A percentile compares a stretch with the other conserved stretches of the same genome.
Evolutionary conservation across 2,113 vertebrate species (phyloP).

Genomic region (Neodontobutis hainanensis): DNA sequence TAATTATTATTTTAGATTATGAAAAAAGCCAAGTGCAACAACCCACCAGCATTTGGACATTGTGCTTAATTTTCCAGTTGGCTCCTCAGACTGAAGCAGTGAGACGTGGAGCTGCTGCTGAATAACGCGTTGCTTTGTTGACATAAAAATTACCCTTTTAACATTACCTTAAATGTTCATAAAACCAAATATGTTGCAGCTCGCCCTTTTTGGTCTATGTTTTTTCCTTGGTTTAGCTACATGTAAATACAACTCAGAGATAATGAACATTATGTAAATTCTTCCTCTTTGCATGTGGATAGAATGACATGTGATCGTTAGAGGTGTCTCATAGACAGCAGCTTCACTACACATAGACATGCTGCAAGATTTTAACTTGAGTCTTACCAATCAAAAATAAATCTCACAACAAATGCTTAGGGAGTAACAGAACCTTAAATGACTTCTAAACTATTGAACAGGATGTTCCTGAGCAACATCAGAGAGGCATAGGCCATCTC

Average conservation of each 20-base stretch:
- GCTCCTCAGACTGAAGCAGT: neutral
- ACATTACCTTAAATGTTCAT: neutral
- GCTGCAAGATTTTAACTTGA: neutral
- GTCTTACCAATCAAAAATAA: neutral
- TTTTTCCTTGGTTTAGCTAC: neutral
- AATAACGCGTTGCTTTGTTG: neutral
- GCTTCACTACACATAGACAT: neutral
- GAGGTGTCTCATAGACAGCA: neutral
- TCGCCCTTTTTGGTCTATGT: neutral
- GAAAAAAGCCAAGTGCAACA: neutral
- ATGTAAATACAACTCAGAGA: neutral
- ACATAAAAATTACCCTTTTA: neutral
- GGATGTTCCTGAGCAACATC: neutral
- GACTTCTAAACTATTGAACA: neutral
- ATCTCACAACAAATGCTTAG: neutral
- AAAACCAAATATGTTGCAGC: neutral
- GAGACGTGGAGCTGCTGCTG: neutral
- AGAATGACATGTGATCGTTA: neutral
- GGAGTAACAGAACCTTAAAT: no score
- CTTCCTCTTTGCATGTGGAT: conserved; percentile 24
- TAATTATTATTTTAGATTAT: neutral
- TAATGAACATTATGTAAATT: conserved; percentile 34
- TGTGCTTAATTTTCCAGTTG: neutral
- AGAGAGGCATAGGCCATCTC: neutral
- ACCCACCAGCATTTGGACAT: neutral